A percentile compares a stretch with the other conserved stretches of the same genome.
Conservation (phyloP, 1,140 invertebrate genomes). For the Lineus longissimus region DNA sequence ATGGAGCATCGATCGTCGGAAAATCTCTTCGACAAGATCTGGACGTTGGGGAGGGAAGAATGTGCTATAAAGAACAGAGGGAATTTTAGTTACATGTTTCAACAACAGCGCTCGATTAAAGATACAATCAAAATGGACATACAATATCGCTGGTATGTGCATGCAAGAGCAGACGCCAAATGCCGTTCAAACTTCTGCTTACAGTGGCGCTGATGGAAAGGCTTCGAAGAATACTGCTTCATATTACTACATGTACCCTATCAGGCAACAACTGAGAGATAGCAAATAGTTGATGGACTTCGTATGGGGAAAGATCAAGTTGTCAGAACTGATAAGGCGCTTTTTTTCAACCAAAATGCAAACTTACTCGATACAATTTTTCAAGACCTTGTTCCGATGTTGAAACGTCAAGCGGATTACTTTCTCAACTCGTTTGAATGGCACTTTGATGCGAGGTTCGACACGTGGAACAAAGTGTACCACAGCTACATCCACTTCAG, state of each 20-base stretch:
- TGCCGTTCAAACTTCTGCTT: too few relatives aligned
- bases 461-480: constrained; percentile 79
- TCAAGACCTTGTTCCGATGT: constrained; percentile 79
- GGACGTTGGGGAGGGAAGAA: constrained; percentile 73
- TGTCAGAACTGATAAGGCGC: too few relatives aligned
- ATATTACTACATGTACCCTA: too few relatives aligned
- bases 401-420: constrained; percentile 80
- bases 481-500: constrained; percentile 93
- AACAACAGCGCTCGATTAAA: too few relatives aligned
- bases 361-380: constrained; percentile 61
- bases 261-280: too few relatives aligned
- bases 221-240: too few relatives aligned
- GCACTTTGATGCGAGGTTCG: constrained; percentile 69
- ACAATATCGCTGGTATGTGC: too few relatives aligned
- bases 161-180: too few relatives aligned
- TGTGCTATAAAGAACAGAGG: constrained; percentile 51
- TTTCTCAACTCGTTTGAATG: constrained; percentile 88
- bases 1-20: constrained; percentile 70
- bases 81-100: not conserved
- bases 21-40: constrained; percentile 67
- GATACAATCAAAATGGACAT: too few relatives aligned
- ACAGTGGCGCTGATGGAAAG: too few relatives aligned
- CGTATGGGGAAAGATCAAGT: too few relatives aligned
- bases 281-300: too few relatives aligned
- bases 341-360: constrained; percentile 8